These are phyloP conservation scores for Tetramorium simillimum DNA, from an alignment of 1,140 invertebrate species.

Conservation along the genomic window DNA sequence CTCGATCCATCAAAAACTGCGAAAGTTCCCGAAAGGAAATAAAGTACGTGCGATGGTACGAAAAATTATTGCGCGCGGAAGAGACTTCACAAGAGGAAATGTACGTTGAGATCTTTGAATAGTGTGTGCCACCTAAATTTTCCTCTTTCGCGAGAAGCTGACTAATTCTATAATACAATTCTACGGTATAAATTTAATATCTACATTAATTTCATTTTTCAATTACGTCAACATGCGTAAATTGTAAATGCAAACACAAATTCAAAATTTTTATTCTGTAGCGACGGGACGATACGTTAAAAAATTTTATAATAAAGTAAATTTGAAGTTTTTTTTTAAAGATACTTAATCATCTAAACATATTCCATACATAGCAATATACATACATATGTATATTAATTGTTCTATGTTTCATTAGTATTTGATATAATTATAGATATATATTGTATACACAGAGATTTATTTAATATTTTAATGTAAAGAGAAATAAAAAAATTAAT, in stretches of 20 bases:
- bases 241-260: background rate
- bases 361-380: too few relatives aligned
- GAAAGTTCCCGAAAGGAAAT: constrained; percentile 5
- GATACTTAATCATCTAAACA: too few relatives aligned
- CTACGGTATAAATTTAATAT: background rate
- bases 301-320: background rate
- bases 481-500: too few relatives aligned
- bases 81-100: constrained; percentile 20
- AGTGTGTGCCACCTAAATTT: background rate
- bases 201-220: background rate
- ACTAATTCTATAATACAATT: background rate
- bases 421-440: too few relatives aligned
- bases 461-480: too few relatives aligned
- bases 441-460: too few relatives aligned
- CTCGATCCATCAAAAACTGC: constrained; percentile 49
- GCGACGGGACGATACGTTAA: background rate
- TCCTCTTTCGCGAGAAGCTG: background rate
- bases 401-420: too few relatives aligned
- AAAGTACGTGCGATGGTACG: constrained; percentile 21
- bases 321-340: background rate
- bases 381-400: too few relatives aligned
- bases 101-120: constrained; percentile 33
- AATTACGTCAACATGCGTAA: background rate
- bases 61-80: constrained; percentile 44
- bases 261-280: background rate